Base-by-base conservation (phyloP, 2,888 invertebrate species). In the Synanthedon myopaeformis region DNA sequence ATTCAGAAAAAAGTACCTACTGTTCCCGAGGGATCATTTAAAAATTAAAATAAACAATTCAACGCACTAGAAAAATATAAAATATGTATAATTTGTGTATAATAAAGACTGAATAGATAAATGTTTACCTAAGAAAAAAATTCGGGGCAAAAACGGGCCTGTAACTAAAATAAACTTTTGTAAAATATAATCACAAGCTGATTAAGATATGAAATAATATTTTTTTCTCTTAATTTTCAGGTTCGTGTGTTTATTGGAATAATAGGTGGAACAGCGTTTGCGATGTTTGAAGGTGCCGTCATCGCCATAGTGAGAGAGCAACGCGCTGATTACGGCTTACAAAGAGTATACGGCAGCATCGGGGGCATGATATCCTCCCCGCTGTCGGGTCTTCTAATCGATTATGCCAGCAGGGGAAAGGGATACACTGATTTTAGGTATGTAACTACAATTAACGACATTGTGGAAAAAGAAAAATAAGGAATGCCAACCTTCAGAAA, bases 301-400 rank as follows among this genome's bases (percentile, higher is more conserved):
- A 92, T 94, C 56, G 92, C 93, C 4, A 92, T 94, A 62, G 80
- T 94, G 55, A 81, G 93, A 55, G 92, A 93, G 63, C 92, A 93
- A 66, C 90, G 91, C 61, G 94, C 93, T 0, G 94, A 94, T 79
- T 94, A 94, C 64, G 94, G 94, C 0, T 78, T 94, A 58, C 94
- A 94, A 78, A 84, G 93, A 55, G 91, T 93, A 55, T 94, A 93
- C 69, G 93, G 93, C 42, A 92, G 91, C 56, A 89, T 94, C 57
- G 94, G 94, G 1, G 93, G 92, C 28, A 93, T 93, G 91, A 92
- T 94, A 62, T 92, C 92, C n/a, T 93, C 93, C 0, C 94, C 93
- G 1, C 78, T 94, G 8, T 92, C 93, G 0, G 94, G 94, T 3
- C 65, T 91, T 62, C 83, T 94, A 51, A 93, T 94, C 52, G 93